Conservation (phyloP, 35 echinoderm and acorn worm genomes). For the Chiridota heheva region DNA sequence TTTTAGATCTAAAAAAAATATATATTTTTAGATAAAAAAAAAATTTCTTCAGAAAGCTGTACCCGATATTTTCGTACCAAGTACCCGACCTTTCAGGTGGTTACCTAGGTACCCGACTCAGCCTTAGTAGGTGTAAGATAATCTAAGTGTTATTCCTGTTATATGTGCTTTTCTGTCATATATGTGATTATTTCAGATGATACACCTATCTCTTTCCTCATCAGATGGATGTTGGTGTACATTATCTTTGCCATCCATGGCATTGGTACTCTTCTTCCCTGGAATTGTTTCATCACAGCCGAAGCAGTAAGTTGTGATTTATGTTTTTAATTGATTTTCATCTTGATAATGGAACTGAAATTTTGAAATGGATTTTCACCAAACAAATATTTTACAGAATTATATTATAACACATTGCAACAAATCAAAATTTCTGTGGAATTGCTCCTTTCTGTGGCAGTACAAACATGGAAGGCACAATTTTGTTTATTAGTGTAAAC, state of each 20-base stretch:
- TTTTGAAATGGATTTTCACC: not conserved
- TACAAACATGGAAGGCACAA: not conserved
- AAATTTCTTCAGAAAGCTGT: no score
- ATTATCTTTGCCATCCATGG: conserved; percentile 83
- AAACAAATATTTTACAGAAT: not conserved
- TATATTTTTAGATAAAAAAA: no score
- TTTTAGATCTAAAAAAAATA: no score
- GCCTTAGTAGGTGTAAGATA: no score
- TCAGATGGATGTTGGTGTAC: conserved; percentile 71
- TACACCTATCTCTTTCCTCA: not conserved
- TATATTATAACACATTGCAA: not conserved
- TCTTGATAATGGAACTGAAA: not conserved
- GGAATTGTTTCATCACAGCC: conserved; percentile 97
- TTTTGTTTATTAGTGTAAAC: not conserved
- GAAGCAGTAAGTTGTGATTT: conserved; percentile 61
- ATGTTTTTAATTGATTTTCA: not conserved
- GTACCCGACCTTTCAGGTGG: no score
- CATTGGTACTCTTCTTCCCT: conserved; percentile 74
- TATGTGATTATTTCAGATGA: no score
- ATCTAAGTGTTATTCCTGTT: no score
- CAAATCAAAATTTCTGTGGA: not conserved
- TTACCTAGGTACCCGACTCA: no score
- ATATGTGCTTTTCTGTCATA: no score
- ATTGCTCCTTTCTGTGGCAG: not conserved
- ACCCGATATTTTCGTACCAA: no score